Conservation (phyloP, 1,140 invertebrate species). For the Drosophila sulfurigaster region DNA sequence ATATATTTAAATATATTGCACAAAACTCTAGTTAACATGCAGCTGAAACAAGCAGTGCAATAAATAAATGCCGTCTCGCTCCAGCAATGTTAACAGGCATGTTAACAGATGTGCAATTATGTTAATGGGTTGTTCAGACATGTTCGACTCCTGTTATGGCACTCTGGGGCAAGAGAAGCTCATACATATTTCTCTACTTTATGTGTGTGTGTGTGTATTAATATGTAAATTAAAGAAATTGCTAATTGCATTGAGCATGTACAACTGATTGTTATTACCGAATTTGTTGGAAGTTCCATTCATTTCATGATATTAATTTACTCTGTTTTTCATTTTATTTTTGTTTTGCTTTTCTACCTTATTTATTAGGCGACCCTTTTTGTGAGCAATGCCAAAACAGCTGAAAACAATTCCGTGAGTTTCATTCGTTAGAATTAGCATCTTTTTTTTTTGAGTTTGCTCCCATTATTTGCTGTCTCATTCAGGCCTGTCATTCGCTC, state of each 20-base stretch:
- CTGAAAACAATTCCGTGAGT: slow-evolving; percentile 36
- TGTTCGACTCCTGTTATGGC: slow-evolving; percentile 24
- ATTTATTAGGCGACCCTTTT: slow-evolving; percentile 9
- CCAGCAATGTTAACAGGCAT: slow-evolving; percentile 10
- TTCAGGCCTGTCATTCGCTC: slow-evolving; percentile 42
- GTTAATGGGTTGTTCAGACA: slow-evolving; percentile 16
- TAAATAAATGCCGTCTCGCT: neutral
- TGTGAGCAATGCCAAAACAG: neutral
- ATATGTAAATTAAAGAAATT: slow-evolving; percentile 8
- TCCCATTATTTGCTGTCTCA: slow-evolving; percentile 48
- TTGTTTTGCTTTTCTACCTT: neutral
- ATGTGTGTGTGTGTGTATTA: slow-evolving; percentile 9
- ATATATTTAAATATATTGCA: too few relatives aligned
- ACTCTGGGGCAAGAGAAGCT: slow-evolving; percentile 6
- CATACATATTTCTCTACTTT: slow-evolving; percentile 6
- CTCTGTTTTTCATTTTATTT: neutral
- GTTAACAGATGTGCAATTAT: slow-evolving; percentile 28
- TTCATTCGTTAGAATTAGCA: slow-evolving; percentile 41
- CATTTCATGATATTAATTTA: neutral
- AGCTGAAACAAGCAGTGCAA: neutral
- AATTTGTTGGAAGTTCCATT: neutral
- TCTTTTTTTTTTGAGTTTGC: slow-evolving; percentile 42
- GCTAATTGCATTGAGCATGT: slow-evolving; percentile 15
- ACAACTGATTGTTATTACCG: slow-evolving; percentile 2
- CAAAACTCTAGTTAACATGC: neutral